phyloP scores from a whole-genome alignment of 2,797 vertebrate genomes.

The Oreortyx pictus region DNA sequence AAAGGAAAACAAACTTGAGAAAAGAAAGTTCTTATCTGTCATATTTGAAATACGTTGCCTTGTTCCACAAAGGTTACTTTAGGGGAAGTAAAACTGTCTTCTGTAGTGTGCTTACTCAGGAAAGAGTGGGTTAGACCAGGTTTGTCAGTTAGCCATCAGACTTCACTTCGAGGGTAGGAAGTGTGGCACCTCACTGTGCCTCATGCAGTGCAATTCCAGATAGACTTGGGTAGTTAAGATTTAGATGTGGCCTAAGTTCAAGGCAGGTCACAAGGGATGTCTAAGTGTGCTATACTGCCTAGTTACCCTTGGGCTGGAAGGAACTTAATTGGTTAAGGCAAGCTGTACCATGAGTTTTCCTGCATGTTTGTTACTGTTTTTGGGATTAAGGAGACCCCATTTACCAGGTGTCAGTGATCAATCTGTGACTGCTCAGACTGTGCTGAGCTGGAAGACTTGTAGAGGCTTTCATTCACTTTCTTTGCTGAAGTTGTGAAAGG shows the following conservation, averaged over 20 bases:
- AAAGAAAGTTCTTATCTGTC: not conserved
- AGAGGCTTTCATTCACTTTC: not conserved
- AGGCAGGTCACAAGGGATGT: not conserved
- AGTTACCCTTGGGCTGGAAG: not conserved
- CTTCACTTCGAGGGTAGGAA: not conserved
- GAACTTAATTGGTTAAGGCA: not conserved
- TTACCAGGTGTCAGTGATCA: not conserved
- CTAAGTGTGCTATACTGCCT: not conserved
- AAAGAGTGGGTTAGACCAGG: not conserved
- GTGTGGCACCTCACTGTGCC: accelerated
- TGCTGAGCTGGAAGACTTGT: not conserved
- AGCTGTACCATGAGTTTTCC: not conserved
- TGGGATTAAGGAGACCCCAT: not conserved
- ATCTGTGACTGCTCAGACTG: not conserved
- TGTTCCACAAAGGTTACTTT: not conserved
- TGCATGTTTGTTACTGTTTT: not conserved
- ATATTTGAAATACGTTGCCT: not conserved
- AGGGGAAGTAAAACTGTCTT: not conserved
- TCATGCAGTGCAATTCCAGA: not conserved
- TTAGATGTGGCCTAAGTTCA: not conserved
- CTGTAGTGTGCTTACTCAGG: not conserved
- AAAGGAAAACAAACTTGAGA: no score
- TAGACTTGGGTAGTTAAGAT: not conserved
- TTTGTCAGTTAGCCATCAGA: not conserved
- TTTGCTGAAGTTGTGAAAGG: not conserved